Evolutionary conservation across 2,888 invertebrate genomes (phyloP).

Genomic region (Lottia scabra): DNA sequence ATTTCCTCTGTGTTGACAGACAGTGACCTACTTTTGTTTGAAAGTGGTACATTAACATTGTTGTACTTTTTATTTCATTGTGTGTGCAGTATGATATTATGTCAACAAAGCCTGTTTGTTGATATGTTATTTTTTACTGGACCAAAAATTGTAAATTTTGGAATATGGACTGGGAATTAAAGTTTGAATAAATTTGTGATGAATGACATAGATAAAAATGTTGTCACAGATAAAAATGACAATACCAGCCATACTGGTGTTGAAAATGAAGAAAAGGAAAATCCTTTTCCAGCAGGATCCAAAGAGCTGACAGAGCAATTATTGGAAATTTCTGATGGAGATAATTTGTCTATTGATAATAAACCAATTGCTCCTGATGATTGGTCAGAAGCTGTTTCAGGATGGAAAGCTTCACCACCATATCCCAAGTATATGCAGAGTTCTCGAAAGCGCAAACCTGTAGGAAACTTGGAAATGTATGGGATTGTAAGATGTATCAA

Average conservation of each 20-base stretch:
- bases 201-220: not conserved
- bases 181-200: not conserved
- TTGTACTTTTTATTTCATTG: too few relatives aligned
- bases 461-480: constrained; percentile 20
- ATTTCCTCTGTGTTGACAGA: too few relatives aligned
- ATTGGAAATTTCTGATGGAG: constrained; percentile 35
- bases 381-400: constrained; percentile 46
- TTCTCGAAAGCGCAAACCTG: constrained; percentile 31
- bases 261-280: constrained; percentile 17
- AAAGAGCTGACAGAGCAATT: constrained; percentile 29
- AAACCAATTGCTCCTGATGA: constrained; percentile 29
- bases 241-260: not conserved
- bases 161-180: too few relatives aligned
- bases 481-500: constrained; percentile 39
- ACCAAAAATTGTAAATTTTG: too few relatives aligned
- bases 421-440: constrained; percentile 29
- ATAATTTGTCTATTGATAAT: constrained; percentile 26
- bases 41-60: too few relatives aligned
- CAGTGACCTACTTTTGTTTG: too few relatives aligned
- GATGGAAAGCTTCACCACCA: constrained; percentile 43
- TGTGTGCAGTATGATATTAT: too few relatives aligned
- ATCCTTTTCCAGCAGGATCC: constrained; percentile 34
- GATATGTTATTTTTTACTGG: too few relatives aligned
- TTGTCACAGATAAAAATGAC: not conserved
- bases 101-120: too few relatives aligned